phyloP scores from a whole-genome alignment of 2,888 invertebrate genomes.

The Zygaena filipendulae region DNA sequence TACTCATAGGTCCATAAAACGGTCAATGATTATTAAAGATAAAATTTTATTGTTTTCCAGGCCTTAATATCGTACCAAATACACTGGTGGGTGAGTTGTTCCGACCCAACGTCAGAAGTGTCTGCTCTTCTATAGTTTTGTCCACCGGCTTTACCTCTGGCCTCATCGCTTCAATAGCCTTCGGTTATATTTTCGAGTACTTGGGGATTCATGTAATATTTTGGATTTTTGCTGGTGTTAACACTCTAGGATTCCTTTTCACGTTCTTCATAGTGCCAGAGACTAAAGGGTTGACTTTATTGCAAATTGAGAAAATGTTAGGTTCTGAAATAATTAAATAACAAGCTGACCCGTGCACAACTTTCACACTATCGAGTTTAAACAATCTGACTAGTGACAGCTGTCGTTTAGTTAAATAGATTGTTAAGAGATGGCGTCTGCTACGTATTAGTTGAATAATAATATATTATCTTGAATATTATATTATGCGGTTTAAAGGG shows the following conservation, averaged over 20 bases:
- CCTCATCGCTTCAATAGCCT: constrained; percentile 17
- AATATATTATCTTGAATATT: not conserved
- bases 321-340: not conserved
- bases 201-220: constrained; percentile 28
- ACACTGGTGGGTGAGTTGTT: constrained; percentile 33
- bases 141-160: constrained; percentile 24
- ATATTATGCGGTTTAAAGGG: not conserved
- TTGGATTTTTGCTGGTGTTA: constrained; percentile 27
- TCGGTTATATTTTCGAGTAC: too few species aligned
- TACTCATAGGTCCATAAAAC: too few species aligned
- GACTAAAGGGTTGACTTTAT: constrained; percentile 29
- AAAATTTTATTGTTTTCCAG: constrained; percentile 16
- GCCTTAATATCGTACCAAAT: constrained; percentile 30
- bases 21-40: not conserved
- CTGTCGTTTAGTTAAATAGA: constrained; percentile 1
- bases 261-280: constrained; percentile 26
- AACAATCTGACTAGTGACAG: not conserved
- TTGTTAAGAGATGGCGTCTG: not conserved
- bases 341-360: too few species aligned
- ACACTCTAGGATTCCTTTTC: constrained; percentile 25
- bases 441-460: not conserved
- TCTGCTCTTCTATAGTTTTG: constrained; percentile 25
- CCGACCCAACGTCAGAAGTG: constrained; percentile 25
- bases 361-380: not conserved
- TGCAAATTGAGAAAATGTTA: constrained; percentile 30